Percentiles rank a stretch among this genome's conserved stretches.
These are phyloP conservation scores for Lamellibrachia columna DNA, from an alignment of 2,888 invertebrate genomes.

Conservation along the genomic window DNA sequence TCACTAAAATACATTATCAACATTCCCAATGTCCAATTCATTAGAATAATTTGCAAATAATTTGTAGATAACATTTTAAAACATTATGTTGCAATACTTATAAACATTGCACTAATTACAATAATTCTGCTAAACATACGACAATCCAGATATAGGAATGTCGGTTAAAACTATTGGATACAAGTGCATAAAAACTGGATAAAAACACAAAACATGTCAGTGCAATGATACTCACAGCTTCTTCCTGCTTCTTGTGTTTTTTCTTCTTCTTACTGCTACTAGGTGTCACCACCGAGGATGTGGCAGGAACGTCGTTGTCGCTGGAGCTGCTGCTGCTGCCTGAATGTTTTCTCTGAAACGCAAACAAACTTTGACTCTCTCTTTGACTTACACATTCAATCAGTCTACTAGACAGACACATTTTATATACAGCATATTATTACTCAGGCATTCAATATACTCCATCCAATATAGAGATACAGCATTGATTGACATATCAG, in stretches of 20 bases:
- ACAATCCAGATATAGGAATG: too few relatives aligned
- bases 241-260: not conserved
- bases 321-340: slow-evolving; percentile 38
- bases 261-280: not conserved
- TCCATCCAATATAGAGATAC: too few relatives aligned
- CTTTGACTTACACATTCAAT: not conserved
- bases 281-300: slow-evolving; percentile 18
- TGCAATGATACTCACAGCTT: not conserved
- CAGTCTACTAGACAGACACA: not conserved
- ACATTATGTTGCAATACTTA: too few relatives aligned
- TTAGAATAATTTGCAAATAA: not conserved
- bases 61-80: not conserved
- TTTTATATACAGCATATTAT: not conserved
- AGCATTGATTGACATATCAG: too few relatives aligned
- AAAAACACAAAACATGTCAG: not conserved
- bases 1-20: too few relatives aligned
- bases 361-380: not conserved
- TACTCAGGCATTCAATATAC: too few relatives aligned
- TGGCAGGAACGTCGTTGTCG: not conserved
- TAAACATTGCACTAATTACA: too few relatives aligned
- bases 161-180: too few relatives aligned
- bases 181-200: not conserved
- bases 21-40: not conserved
- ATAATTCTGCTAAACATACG: too few relatives aligned
- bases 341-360: slow-evolving; percentile 51